Evolutionary conservation across 53 echinoderm and acorn worm genomes (phyloP), one percentile per base, ranked within the genome.

Genomic region (Holothuria leucospilota): DNA sequence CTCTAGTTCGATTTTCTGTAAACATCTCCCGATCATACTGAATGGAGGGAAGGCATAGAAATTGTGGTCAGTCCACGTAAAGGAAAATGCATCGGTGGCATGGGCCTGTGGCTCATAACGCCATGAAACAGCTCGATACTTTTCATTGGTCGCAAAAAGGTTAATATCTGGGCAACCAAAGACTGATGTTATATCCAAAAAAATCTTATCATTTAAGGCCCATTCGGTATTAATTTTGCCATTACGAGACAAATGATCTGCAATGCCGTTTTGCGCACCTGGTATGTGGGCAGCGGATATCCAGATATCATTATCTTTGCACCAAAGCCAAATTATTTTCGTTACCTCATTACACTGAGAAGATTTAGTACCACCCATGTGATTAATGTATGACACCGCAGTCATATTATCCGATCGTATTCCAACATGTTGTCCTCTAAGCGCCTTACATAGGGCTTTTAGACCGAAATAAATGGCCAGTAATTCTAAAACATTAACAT

Each of bases 401-500:
- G 91, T 87, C 41, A 87, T 82, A 62, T 91, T 87, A 73, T 85
- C 85, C 15, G 53, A 77, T 41, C 83, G 69, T 68, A 78, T 53
- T 29, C 62, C 29, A 25, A 75, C 91, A 84, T 75, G 87, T 20
- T 87, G 77, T 27, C 65, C 85, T 20, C 15, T 77, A 13, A 75
- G 39, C 8, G 84, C 20, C 34, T 85, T 71, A 30, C 69, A 67
- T 39, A 77, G 78, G 21, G 85, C 58, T 79, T 88, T 77, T 34
- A 88, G 39, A 25, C 78, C 88, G 51, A 83, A 88, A 58, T 71
- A 91, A 29, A 85, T 78, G 56, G 79, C 92, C 16, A 91, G 69
- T 68, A 85, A 75, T 51, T 88, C 92, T 12, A 88, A 69, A 29
- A 85, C 88, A 70, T 91, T 91, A n/a, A 88, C 85, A 34, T 87